Conservation (phyloP, 2,113 vertebrate genomes). For the Dermatemys mawii region DNA sequence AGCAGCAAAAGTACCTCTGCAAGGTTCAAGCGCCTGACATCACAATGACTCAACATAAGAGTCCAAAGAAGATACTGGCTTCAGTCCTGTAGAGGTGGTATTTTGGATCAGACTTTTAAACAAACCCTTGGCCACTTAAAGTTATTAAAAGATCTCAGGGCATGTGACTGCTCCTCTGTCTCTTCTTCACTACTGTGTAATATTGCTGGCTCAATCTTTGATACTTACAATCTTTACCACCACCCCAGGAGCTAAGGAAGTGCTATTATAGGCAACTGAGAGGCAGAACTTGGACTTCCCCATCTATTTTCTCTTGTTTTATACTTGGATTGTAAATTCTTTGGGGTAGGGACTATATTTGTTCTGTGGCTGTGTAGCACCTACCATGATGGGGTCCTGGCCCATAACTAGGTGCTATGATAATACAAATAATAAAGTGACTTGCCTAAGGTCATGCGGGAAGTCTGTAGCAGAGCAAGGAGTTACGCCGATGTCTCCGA, state of each 20-base stretch:
- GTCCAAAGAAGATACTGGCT: neutral
- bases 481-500: neutral
- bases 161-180: neutral
- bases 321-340: neutral
- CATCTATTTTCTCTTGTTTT: neutral
- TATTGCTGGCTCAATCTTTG: neutral
- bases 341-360: neutral
- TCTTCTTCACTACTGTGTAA: neutral
- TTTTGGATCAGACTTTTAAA: neutral
- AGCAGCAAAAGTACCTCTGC: neutral
- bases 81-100: neutral
- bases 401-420: neutral
- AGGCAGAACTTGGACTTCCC: neutral
- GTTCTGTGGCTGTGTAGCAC: neutral
- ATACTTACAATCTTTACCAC: neutral
- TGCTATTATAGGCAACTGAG: neutral
- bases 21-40: neutral
- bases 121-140: neutral
- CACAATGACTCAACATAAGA: neutral
- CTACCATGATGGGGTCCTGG: neutral
- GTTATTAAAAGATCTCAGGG: neutral
- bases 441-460: neutral
- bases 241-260: neutral
- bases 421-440: neutral
- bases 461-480: neutral